Conservation (phyloP, 1,140 invertebrate species). For the Lepidurus couesii region DNA sequence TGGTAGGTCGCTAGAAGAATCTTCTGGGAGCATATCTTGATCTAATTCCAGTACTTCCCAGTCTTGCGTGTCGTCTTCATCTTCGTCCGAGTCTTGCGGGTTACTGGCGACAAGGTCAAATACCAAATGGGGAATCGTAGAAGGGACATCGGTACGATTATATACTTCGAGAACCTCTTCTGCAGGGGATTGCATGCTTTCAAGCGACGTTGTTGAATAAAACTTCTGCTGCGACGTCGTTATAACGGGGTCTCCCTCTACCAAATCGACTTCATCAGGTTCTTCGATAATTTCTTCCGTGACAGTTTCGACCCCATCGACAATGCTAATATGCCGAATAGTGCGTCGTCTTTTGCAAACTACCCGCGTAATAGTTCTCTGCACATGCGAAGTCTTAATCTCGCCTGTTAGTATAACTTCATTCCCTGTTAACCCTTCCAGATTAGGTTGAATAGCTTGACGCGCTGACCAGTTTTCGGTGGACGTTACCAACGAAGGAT, state of each 20-base stretch:
- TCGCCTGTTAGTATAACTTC: not conserved
- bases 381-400: not conserved
- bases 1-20: constrained; percentile 44
- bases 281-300: constrained; percentile 75
- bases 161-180: not conserved
- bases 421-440: not conserved
- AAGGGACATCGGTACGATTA: not conserved
- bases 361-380: constrained; percentile 46
- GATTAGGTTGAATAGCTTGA: not conserved
- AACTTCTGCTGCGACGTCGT: constrained; percentile 27
- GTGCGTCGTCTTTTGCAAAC: constrained; percentile 64
- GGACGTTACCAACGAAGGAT: no score
- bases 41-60: constrained; percentile 21
- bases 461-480: no score
- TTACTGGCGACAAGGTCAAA: not conserved
- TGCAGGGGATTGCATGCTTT: not conserved
- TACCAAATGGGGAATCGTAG: not conserved
- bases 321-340: constrained; percentile 64
- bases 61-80: not conserved
- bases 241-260: constrained; percentile 33
- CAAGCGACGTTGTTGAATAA: constrained; percentile 25
- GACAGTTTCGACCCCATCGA: constrained; percentile 74
- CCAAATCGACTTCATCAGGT: constrained; percentile 65
- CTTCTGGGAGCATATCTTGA: not conserved
- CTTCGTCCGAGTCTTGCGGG: not conserved